Evolutionary conservation across 2,113 vertebrate species (phyloP), one percentile per base, ranked within the genome.

Genomic region (Archilochus colubris): DNA sequence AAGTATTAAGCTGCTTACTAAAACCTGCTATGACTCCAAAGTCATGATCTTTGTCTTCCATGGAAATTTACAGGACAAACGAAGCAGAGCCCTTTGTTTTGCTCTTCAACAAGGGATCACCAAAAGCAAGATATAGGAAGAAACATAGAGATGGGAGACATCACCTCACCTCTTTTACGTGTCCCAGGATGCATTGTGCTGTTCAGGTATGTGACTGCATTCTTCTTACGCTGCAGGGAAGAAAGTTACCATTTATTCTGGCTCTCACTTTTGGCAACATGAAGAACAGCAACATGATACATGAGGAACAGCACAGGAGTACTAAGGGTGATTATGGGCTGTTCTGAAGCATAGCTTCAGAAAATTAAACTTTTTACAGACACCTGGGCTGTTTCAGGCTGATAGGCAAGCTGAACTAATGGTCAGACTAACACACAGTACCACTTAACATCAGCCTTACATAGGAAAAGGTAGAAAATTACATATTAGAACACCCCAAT

Each of bases 171-270:
- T 99, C 99, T 98, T 98, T 99, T 99, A 95, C 99, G 98, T 93
- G 99, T 99, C 90, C 99, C 99, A 20, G 99, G 99, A 97, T 99
- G 99, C 97, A 99, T 97, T 94, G 99, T 99, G 97, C 99, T 99
- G 97, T 99, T 99, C 98, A 99, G 98, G 97, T 99, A 99, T 17
- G 99, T 99, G 97, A 99, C 99, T 17, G 99, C 98, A 58, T 98
- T 99, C 98, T 99, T 99, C 98, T 99, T 99, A 95, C 99, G 99
- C 99, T 99, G 98, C 72, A 97, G 96, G 93, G 74, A 94, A 95
- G 67, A 91, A 85, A 2, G 89, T 11, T 93, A 88, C 51, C 81
- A 73, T 72, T 90, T 87, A 51, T 66, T 57, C 18, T 91, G 61
- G 68, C 4, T 77, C 77, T 79, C 77, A 66, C 68, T 82, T 43